Evolutionary conservation across 2,797 vertebrate genomes (phyloP).

Genomic region (Sarcophilus harrisii): DNA sequence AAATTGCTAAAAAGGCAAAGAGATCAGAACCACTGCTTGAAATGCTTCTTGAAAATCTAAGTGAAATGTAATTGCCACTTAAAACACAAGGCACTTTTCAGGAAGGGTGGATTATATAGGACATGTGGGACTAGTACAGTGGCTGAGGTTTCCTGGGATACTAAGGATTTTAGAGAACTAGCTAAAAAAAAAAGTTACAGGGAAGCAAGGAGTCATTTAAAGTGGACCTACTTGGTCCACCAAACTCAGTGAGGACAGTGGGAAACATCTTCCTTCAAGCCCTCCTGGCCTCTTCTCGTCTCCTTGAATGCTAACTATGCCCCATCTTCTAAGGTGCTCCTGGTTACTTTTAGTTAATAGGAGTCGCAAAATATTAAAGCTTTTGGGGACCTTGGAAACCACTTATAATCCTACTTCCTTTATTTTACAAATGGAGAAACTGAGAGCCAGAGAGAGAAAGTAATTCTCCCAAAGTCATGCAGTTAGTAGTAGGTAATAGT

Average conservation of each 20-base stretch:
- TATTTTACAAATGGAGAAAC: not conserved
- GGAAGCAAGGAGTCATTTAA: not conserved
- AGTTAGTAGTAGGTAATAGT: not conserved
- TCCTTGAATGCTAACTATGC: not conserved
- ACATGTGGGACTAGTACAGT: not conserved
- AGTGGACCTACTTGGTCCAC: not conserved
- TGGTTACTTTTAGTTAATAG: not conserved
- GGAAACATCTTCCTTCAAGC: not conserved
- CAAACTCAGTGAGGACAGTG: not conserved
- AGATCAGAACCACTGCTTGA: not conserved
- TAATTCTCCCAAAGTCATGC: not conserved
- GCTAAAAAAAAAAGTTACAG: not conserved
- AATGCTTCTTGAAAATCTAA: not conserved
- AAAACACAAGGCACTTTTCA: not conserved
- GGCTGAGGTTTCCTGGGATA: not conserved
- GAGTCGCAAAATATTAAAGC: not conserved
- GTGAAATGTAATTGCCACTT: not conserved
- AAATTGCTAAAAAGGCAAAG: not conserved
- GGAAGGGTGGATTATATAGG: not conserved
- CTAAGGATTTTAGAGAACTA: not conserved
- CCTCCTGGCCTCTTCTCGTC: not conserved
- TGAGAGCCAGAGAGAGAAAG: not conserved
- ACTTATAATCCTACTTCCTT: not conserved
- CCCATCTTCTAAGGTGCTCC: not conserved
- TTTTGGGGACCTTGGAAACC: not conserved